Percentiles rank a stretch among this genome's conserved stretches.
Conservation (phyloP, 1,140 invertebrate genomes). For the Triops cancriformis region DNA sequence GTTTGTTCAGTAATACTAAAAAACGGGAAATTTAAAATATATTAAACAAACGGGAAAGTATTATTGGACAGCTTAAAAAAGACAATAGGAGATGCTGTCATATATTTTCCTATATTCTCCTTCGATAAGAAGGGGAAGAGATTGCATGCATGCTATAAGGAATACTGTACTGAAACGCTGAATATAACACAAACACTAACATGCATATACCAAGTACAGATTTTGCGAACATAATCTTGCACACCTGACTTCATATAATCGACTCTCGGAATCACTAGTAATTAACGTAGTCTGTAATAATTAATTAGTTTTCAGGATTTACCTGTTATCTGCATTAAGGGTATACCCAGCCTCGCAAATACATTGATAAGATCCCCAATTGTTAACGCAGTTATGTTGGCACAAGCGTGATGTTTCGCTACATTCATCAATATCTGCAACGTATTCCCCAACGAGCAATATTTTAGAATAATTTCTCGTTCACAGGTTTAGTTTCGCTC, state of each 20-base stretch:
- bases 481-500: neutral
- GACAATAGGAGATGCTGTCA: too few species aligned
- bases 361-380: constrained; percentile 72
- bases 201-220: too few species aligned
- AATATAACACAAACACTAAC: too few species aligned
- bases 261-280: too few species aligned
- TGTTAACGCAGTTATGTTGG: constrained; percentile 73
- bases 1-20: neutral
- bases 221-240: too few species aligned
- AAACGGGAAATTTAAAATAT: neutral
- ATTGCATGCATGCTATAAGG: too few species aligned
- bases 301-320: neutral
- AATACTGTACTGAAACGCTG: too few species aligned
- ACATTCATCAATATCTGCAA: constrained; percentile 53
- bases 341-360: constrained; percentile 62
- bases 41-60: neutral
- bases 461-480: neutral
- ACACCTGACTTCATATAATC: too few species aligned
- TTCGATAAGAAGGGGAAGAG: too few species aligned
- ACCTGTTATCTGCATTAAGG: constrained; percentile 61
- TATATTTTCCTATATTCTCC: too few species aligned
- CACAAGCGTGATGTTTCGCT: constrained; percentile 52
- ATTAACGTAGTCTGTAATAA: neutral
- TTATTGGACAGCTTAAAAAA: too few species aligned
- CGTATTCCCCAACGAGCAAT: neutral